Conservation (phyloP, 1,140 invertebrate genomes). For the Neotoxoptera formosana region DNA sequence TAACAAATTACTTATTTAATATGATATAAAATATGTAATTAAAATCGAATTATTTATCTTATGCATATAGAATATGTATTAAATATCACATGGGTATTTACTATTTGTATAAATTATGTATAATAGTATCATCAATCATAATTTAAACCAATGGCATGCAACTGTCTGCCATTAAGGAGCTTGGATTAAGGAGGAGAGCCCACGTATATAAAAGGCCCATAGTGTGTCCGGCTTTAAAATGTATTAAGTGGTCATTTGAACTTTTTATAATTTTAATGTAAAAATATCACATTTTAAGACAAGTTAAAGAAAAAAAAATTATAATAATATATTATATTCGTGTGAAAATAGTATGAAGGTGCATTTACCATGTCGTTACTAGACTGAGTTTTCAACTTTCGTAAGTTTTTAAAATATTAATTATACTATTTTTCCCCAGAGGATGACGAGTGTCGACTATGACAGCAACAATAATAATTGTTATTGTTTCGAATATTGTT, state of each 20-base stretch:
- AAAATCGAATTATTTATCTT: conserved; percentile 14
- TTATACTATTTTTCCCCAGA: not conserved
- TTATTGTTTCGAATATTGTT: not conserved
- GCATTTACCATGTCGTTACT: not conserved
- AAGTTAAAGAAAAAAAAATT: not conserved
- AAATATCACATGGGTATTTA: not conserved
- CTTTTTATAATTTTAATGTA: not conserved
- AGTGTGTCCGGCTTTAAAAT: not conserved
- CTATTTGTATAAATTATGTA: not conserved
- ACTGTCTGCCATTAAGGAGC: too few relatives aligned
- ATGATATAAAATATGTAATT: not conserved
- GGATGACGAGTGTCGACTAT: not conserved
- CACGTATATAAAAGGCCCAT: not conserved
- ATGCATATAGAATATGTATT: not conserved
- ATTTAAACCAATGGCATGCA: not conserved
- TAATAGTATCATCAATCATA: conserved; percentile 2
- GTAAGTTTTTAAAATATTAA: not conserved
- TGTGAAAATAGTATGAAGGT: not conserved
- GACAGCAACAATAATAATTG: not conserved
- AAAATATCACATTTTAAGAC: not conserved
- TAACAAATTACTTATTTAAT: not conserved
- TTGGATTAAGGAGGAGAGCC: not conserved
- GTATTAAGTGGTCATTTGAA: not conserved
- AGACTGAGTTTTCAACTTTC: not conserved
- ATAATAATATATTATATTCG: not conserved